phyloP scores from a whole-genome alignment of 2,888 invertebrate species.

The Chaetogeoica ovagalla region DNA sequence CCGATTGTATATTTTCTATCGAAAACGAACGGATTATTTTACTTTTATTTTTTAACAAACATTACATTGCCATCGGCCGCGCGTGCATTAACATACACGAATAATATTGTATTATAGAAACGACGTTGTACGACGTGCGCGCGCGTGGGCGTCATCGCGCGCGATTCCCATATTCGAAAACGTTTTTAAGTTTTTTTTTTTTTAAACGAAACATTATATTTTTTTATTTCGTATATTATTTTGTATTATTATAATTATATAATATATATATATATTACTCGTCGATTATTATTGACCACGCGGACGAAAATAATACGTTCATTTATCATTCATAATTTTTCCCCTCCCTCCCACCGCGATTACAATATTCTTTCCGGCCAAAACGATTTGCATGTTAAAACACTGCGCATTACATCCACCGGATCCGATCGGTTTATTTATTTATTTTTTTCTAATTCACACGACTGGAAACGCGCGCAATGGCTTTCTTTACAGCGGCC shows the following conservation, averaged over 20 bases:
- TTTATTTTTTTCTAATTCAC: background rate
- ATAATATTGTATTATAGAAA: no score
- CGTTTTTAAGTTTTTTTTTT: background rate
- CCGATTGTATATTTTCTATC: no score
- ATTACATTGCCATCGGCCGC: no score
- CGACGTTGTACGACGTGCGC: background rate
- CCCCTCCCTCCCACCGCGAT: no score
- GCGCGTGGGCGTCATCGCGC: background rate
- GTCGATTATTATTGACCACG: background rate
- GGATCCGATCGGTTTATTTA: background rate
- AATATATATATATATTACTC: background rate
- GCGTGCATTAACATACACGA: no score
- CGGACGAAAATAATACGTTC: background rate
- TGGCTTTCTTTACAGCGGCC: no score
- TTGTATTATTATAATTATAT: background rate
- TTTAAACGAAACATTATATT: background rate
- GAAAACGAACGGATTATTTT: no score
- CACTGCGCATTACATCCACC: background rate
- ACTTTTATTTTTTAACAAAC: no score
- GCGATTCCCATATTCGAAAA: background rate
- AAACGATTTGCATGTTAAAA: conserved; percentile 14
- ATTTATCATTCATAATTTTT: conserved; percentile 3
- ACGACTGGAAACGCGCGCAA: background rate
- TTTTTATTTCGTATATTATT: background rate
- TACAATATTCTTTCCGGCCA: no score